Base-by-base conservation (phyloP, 2,888 invertebrate genomes). In the Iphiclides podalirius region DNA sequence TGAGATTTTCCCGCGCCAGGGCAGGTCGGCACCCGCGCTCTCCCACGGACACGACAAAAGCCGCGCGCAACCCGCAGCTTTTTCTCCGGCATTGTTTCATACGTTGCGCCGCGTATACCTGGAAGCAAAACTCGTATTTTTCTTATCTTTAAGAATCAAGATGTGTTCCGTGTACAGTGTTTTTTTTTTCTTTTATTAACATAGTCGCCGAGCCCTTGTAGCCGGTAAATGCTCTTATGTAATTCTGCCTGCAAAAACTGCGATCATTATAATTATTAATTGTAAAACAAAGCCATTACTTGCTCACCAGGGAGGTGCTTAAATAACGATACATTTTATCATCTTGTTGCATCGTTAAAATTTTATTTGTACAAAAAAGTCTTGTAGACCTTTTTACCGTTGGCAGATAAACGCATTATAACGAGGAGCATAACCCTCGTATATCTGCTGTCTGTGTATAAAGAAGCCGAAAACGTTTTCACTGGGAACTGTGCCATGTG, bases 31-130 rank as follows among this genome's bases (percentile, higher is more conserved):
- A 68, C 69, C 69, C 65, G 71, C 65, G 61, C 59, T 61, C 75
- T 83, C 86, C 79, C 87, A 85, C 86, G 83, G 63, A 64, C 64
- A 66, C 61, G 65, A 71, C 72, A 86, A 85, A 84, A 70, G 79
- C 73, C 66, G 72, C 72, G 59, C 47, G 66, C 75, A 79, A 76
- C 75, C 73, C 73, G 69, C 66, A 62, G 69, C 77, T 86, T 87
- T 85, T 81, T 79, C 61, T 63, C 57, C 66, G 67, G 64, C 72
- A 77, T 72, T 72, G 75, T 79, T 79, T 72, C n/a, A n/a, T n/a
- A n/a, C n/a, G n/a, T 20, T 75, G 71, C 74, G 62, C 66, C 70
- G 67, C 70, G 64, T 66, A 70, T 85, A 82, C 84, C 79, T 81
- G 75, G 84, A 80, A 86, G 72, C 67, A 72, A 79, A 77, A 79